These are phyloP conservation scores for Hedychridium roseum DNA, from an alignment of 2,888 invertebrate genomes.

Conservation along the genomic window DNA sequence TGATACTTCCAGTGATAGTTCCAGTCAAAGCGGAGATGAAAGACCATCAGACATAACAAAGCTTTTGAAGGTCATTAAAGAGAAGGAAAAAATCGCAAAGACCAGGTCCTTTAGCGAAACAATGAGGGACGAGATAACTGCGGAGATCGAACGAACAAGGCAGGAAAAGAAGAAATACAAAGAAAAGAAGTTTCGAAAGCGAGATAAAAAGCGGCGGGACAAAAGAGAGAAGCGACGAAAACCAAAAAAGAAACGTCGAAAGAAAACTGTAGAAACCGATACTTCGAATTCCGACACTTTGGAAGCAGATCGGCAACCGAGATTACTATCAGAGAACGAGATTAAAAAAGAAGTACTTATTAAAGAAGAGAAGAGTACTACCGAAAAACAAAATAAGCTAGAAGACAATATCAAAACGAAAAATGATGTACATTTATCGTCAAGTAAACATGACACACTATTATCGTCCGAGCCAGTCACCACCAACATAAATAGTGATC, in stretches of 20 bases:
- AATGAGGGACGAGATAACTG: slow-evolving; percentile 54
- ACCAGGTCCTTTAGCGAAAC: slow-evolving; percentile 51
- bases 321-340: slow-evolving; percentile 45
- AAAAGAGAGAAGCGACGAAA: slow-evolving; percentile 33
- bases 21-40: too few relatives aligned
- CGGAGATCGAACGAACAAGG: slow-evolving; percentile 54
- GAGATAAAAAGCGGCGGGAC: slow-evolving; percentile 25
- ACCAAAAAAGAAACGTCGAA: slow-evolving; percentile 31
- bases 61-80: slow-evolving; percentile 54
- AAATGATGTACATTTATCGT: not conserved
- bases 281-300: not conserved
- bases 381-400: too few relatives aligned
- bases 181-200: slow-evolving; percentile 37
- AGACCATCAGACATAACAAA: slow-evolving; percentile 46
- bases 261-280: slow-evolving; percentile 24
- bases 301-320: slow-evolving; percentile 17
- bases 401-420: not conserved
- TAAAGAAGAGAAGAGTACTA: slow-evolving; percentile 20
- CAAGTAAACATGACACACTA: not conserved
- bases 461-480: too few relatives aligned
- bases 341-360: slow-evolving; percentile 30
- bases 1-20: slow-evolving; percentile 27
- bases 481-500: not conserved
- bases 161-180: slow-evolving; percentile 46
- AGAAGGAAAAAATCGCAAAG: slow-evolving; percentile 54